Percentiles rank a stretch among this genome's conserved stretches.
Evolutionary conservation across 2,888 invertebrate species (phyloP).

Genomic region (Ganaspis brasiliensis): DNA sequence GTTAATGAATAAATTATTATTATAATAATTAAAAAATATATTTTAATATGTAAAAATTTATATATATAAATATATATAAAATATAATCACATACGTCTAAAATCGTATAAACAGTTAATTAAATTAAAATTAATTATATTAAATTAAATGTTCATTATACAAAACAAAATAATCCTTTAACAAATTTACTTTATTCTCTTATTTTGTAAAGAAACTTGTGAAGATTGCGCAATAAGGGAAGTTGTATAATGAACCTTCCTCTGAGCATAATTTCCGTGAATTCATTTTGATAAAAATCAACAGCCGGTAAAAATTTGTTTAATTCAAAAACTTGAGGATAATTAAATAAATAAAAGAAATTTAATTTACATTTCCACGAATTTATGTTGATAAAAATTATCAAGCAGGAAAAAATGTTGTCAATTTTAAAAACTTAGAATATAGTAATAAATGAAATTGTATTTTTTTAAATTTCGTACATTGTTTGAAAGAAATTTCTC

Average conservation of each 20-base stretch:
- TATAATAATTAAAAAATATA: no score
- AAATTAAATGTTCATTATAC: background rate
- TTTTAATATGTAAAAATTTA: no score
- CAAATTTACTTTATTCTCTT: background rate
- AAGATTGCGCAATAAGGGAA: slow-evolving; percentile 1
- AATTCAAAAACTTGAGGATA: background rate
- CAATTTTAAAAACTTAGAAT: background rate
- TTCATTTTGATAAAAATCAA: background rate
- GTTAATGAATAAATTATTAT: no score
- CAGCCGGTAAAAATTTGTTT: background rate
- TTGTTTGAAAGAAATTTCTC: no score
- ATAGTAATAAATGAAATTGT: no score
- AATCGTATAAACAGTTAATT: background rate
- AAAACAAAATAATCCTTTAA: background rate
- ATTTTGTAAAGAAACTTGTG: background rate
- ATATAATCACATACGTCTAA: background rate
- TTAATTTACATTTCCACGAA: no score
- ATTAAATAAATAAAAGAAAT: no score
- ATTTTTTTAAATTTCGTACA: no score
- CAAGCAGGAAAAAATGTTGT: background rate
- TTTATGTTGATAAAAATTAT: background rate
- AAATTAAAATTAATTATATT: no score
- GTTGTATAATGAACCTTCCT: slow-evolving; percentile 16
- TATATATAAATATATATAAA: no score
- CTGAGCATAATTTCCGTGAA: background rate